These are phyloP conservation scores for Pseudanteris insignis DNA, from an alignment of 2,888 invertebrate genomes.

Conservation along the genomic window DNA sequence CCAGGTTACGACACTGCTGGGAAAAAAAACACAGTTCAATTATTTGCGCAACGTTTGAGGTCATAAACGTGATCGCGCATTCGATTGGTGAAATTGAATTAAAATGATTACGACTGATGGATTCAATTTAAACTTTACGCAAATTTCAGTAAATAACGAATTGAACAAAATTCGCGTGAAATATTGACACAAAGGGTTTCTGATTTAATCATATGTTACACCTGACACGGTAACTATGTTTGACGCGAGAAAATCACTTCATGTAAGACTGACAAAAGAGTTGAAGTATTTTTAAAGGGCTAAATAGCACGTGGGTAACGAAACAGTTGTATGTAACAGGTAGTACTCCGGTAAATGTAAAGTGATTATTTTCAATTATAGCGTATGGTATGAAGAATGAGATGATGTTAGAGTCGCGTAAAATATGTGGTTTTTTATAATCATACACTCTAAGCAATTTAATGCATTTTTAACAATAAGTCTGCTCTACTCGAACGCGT, in stretches of 20 bases:
- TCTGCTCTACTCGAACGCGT: no score
- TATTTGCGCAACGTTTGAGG: not conserved
- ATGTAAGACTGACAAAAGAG: conserved; percentile 10
- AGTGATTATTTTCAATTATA: no score
- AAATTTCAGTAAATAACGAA: no score
- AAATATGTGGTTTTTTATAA: no score
- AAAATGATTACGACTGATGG: not conserved
- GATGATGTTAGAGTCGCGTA: no score
- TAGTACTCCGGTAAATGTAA: conserved; percentile 20
- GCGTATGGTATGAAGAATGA: no score
- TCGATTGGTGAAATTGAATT: no score
- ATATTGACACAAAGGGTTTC: not conserved
- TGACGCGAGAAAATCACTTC: conserved; percentile 8
- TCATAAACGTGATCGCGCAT: not conserved
- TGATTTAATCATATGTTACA: conserved; percentile 8
- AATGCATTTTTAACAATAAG: no score
- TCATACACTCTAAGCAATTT: no score
- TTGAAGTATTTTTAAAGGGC: conserved; percentile 12
- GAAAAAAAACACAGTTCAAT: not conserved
- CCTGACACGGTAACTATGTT: conserved; percentile 1
- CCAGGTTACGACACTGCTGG: conserved; percentile 2
- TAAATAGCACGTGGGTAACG: conserved; percentile 22
- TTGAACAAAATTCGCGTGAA: not conserved
- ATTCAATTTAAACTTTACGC: no score
- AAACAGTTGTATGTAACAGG: conserved; percentile 28